Conservation (phyloP, 2,888 invertebrate genomes). For the Aquatica leii region DNA sequence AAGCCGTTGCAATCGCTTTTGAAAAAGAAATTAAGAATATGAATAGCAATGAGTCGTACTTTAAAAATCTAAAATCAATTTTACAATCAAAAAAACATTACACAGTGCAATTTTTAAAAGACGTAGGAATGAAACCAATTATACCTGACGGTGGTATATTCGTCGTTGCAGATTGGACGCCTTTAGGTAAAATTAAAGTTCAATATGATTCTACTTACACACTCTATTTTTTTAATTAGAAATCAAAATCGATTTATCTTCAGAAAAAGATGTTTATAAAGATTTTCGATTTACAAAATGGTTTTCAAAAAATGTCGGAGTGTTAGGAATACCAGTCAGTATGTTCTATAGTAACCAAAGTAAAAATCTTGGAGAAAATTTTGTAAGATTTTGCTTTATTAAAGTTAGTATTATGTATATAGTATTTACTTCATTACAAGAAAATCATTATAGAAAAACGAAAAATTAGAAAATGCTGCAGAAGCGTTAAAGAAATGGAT, state of each 20-base stretch:
- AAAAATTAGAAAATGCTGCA: slow-evolving; percentile 72
- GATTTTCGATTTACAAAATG: slow-evolving; percentile 96
- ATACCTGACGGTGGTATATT: slow-evolving; percentile 98
- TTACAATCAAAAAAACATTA: slow-evolving; percentile 81
- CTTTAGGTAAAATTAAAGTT: slow-evolving; percentile 72
- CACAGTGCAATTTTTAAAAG: slow-evolving; percentile 75
- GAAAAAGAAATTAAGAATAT: slow-evolving; percentile 81
- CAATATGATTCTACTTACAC: too few species aligned
- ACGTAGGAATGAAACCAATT: slow-evolving; percentile 89
- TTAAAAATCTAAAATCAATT: slow-evolving; percentile 77
- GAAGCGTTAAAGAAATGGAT: slow-evolving; percentile 71
- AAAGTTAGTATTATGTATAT: too few species aligned
- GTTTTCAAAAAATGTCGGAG: slow-evolving; percentile 90
- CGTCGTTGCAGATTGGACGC: slow-evolving; percentile 92
- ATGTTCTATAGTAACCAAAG: slow-evolving; percentile 88
- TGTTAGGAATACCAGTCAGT: slow-evolving; percentile 93
- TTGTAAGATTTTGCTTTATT: slow-evolving; percentile 92
- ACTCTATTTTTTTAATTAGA: too few species aligned
- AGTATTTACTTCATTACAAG: too few species aligned
- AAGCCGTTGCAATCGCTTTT: slow-evolving; percentile 90
- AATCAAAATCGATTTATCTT: slow-evolving; percentile 58
- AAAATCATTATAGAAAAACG: slow-evolving; percentile 80
- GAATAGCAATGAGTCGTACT: slow-evolving; percentile 82
- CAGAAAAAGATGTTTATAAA: slow-evolving; percentile 75
- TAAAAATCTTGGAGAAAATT: slow-evolving; percentile 83